phyloP scores from a whole-genome alignment of 2,113 vertebrate species.

The Camelus bactrianus region DNA sequence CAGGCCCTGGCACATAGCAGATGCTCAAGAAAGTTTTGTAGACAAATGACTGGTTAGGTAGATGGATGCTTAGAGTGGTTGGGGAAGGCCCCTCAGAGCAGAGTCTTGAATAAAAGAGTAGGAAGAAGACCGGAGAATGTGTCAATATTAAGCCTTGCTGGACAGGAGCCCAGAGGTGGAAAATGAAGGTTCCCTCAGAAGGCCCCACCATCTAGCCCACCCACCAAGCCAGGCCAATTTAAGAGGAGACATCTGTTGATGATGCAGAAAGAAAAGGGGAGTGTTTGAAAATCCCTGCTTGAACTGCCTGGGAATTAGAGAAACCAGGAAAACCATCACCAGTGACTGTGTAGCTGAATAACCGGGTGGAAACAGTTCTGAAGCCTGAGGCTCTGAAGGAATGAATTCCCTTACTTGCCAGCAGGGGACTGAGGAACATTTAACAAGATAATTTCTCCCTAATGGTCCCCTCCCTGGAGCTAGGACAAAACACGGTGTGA shows the following conservation, averaged over 20 bases:
- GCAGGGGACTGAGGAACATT: background rate
- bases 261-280: background rate
- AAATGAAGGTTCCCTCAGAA: background rate
- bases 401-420: background rate
- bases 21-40: background rate
- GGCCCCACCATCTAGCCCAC: background rate
- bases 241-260: background rate
- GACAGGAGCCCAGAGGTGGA: background rate
- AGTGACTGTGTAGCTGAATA: background rate
- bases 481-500: background rate
- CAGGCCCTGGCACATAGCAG: background rate
- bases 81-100: background rate
- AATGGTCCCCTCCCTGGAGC: too few relatives aligned
- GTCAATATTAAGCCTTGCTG: background rate
- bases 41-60: background rate
- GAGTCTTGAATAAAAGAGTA: background rate
- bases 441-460: background rate
- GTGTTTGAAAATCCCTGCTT: background rate
- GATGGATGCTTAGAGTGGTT: background rate
- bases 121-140: background rate
- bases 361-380: background rate
- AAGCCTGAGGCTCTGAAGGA: background rate
- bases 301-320: background rate
- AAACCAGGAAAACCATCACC: background rate
- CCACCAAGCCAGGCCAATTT: background rate